These are phyloP conservation scores for Paradoxurus hermaphroditus DNA, from an alignment of 2,113 vertebrate genomes.

Conservation along the genomic window DNA sequence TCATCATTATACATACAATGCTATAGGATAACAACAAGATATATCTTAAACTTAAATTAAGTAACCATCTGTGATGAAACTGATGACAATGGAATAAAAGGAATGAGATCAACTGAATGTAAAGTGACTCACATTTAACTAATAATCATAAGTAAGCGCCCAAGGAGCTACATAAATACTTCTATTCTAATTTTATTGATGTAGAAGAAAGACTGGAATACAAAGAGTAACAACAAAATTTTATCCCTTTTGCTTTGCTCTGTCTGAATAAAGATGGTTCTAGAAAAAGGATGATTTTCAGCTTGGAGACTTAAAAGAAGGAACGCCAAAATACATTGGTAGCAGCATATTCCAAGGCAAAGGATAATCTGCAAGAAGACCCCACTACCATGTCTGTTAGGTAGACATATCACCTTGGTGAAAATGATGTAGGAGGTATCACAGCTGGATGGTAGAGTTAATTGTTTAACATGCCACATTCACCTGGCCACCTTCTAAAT, in stretches of 20 bases:
- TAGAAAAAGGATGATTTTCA: not conserved
- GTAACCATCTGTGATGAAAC: not conserved
- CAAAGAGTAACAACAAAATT: not conserved
- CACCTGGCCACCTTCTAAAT: not conserved
- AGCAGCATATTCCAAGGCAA: not conserved
- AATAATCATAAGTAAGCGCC: not conserved
- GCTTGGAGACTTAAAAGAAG: not conserved
- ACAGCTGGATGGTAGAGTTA: not conserved
- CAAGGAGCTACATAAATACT: not conserved
- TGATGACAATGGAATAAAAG: not conserved
- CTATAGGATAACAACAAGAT: not conserved
- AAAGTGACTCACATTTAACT: not conserved
- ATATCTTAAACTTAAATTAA: not conserved
- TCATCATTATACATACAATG: not conserved
- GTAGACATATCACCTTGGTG: not conserved
- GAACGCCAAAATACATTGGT: not conserved
- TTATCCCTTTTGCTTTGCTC: not conserved
- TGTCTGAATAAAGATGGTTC: not conserved
- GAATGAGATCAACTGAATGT: not conserved
- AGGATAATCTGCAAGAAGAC: not conserved
- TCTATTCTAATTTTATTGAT: not conserved
- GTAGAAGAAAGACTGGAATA: not conserved
- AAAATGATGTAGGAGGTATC: not conserved
- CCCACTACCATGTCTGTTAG: not conserved
- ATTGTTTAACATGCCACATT: not conserved